Evolutionary conservation across 2,888 invertebrate genomes (phyloP).

Genomic region (Doris montereyensis): DNA sequence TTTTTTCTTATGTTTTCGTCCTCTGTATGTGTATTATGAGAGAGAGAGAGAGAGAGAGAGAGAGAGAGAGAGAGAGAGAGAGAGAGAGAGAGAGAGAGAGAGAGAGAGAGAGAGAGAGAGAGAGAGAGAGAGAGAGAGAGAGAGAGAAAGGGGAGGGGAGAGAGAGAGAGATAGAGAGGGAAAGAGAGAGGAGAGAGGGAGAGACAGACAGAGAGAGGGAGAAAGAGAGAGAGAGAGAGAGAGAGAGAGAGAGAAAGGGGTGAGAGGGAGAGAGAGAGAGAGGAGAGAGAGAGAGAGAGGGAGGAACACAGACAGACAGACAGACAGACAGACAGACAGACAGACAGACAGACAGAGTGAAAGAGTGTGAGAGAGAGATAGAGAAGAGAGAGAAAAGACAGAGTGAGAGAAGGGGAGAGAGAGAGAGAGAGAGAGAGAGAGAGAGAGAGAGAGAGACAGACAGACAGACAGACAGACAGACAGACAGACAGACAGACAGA

Average conservation of each 20-base stretch:
- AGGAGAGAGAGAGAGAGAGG: neutral
- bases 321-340: neutral
- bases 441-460: neutral
- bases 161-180: slow-evolving; percentile 22
- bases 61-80: neutral
- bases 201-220: slow-evolving; percentile 7
- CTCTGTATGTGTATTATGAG: neutral
- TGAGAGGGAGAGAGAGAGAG: neutral
- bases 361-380: neutral
- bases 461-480: neutral
- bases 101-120: neutral
- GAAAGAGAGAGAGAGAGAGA: slow-evolving; percentile 24
- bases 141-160: neutral
- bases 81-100: neutral
- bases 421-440: neutral
- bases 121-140: neutral
- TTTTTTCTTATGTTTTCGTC: no score
- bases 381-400: neutral
- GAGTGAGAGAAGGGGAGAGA: neutral
- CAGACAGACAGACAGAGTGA: neutral
- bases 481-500: neutral
- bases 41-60: neutral
- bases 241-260: slow-evolving; percentile 12
- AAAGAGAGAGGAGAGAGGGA: slow-evolving; percentile 11
- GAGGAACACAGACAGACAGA: neutral